Conservation (phyloP, 2,888 invertebrate species). For the Leptura quadrifasciata region DNA sequence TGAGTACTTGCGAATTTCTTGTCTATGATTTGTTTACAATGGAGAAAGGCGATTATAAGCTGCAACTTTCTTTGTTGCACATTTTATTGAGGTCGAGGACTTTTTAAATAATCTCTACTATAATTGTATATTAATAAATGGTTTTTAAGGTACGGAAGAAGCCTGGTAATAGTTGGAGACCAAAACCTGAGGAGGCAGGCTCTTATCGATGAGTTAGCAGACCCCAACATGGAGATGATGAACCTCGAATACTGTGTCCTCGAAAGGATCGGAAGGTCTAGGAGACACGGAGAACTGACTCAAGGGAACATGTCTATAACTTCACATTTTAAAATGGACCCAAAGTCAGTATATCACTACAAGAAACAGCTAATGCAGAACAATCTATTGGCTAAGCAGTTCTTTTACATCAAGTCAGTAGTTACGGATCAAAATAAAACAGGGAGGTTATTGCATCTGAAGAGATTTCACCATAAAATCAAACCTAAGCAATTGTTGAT, state of each 20-base stretch:
- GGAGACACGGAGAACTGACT: slow-evolving; percentile 82
- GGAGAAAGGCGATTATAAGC: no score
- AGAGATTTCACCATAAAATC: slow-evolving; percentile 78
- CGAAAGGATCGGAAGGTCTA: slow-evolving; percentile 84
- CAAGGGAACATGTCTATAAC: slow-evolving; percentile 79
- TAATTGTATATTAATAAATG: background rate
- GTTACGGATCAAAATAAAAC: slow-evolving; percentile 71
- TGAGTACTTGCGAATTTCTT: no score
- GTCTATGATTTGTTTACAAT: no score
- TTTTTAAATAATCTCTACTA: no score
- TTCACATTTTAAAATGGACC: slow-evolving; percentile 76
- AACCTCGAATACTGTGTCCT: slow-evolving; percentile 81
- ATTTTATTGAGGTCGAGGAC: no score
- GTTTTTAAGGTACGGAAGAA: slow-evolving; percentile 77
- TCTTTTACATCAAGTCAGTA: slow-evolving; percentile 75
- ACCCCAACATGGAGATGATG: slow-evolving; percentile 74
- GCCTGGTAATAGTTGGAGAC: slow-evolving; percentile 82
- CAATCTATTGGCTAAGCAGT: slow-evolving; percentile 80
- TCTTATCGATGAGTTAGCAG: slow-evolving; percentile 76
- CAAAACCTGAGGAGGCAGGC: slow-evolving; percentile 78
- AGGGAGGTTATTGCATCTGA: slow-evolving; percentile 78
- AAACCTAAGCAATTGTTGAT: slow-evolving; percentile 76
- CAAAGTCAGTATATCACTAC: slow-evolving; percentile 80
- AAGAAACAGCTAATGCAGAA: slow-evolving; percentile 78
- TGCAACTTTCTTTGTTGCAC: no score